These are phyloP conservation scores for Lysandra coridon DNA, from an alignment of 2,888 invertebrate species.

Conservation along the genomic window DNA sequence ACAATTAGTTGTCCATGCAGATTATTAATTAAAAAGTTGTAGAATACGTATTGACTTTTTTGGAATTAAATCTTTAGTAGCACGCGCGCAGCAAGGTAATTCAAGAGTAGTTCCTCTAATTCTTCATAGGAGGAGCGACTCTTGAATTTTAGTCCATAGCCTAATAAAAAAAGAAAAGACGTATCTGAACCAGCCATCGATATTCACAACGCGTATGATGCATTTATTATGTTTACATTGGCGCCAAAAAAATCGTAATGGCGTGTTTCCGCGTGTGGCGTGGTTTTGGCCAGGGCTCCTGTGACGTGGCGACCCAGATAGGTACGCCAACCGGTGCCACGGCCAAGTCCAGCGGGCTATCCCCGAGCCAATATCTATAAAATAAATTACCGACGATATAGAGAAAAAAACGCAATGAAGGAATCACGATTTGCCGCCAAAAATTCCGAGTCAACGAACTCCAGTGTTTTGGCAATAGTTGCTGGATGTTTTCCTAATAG, in stretches of 20 bases:
- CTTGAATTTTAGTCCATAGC: neutral
- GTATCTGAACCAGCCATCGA: too few species aligned
- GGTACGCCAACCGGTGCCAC: constrained; percentile 76
- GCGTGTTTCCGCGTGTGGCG: constrained; percentile 72
- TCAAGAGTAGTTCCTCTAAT: too few species aligned
- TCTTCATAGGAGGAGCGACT: neutral
- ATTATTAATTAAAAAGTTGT: too few species aligned
- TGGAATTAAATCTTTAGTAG: too few species aligned
- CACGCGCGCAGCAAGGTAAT: too few species aligned
- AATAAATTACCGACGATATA: constrained; percentile 73
- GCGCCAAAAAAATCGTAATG: constrained; percentile 47
- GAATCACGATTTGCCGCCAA: constrained; percentile 75
- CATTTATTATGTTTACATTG: constrained; percentile 31
- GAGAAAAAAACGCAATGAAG: constrained; percentile 73
- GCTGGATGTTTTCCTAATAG: constrained; percentile 75
- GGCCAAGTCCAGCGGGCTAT: constrained; percentile 78
- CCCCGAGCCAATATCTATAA: constrained; percentile 81
- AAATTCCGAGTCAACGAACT: constrained; percentile 72
- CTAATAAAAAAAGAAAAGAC: neutral
- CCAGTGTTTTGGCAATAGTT: constrained; percentile 74
- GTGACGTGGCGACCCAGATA: constrained; percentile 78
- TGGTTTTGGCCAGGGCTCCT: constrained; percentile 76
- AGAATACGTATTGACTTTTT: too few species aligned
- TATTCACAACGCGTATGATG: neutral
- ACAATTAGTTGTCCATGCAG: too few species aligned